Evolutionary conservation across 2,888 invertebrate genomes (phyloP).

Genomic region (Branchellion lobata): DNA sequence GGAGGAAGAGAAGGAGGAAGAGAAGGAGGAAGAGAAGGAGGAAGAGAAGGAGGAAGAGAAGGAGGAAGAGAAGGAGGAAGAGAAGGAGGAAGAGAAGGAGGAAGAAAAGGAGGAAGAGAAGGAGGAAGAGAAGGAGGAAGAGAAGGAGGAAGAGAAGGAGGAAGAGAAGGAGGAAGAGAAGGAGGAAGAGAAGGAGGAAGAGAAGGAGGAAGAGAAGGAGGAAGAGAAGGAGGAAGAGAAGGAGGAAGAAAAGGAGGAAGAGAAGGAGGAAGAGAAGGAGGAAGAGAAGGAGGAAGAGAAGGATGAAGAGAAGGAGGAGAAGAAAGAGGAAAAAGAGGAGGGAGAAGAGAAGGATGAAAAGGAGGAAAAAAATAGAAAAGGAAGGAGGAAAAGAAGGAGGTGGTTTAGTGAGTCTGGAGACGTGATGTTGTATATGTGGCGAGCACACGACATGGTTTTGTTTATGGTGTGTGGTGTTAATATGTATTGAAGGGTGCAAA

Average conservation of each 20-base stretch:
- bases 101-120: background rate
- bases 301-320: background rate
- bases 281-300: conserved; percentile 26
- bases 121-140: background rate
- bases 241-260: conserved; percentile 30
- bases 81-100: background rate
- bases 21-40: background rate
- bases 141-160: background rate
- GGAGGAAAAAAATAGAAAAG: too few species aligned
- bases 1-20: background rate
- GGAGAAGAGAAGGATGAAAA: too few species aligned
- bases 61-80: background rate
- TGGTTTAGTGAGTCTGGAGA: too few species aligned
- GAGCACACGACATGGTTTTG: too few species aligned
- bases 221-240: conserved; percentile 30
- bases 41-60: background rate
- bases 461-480: too few species aligned
- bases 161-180: background rate
- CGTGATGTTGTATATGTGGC: too few species aligned
- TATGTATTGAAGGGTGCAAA: too few species aligned
- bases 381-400: too few species aligned
- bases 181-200: background rate
- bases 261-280: conserved; percentile 37
- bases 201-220: background rate
- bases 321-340: too few species aligned